Conservation (phyloP, 2,888 invertebrate genomes). For the Leucania comma region DNA sequence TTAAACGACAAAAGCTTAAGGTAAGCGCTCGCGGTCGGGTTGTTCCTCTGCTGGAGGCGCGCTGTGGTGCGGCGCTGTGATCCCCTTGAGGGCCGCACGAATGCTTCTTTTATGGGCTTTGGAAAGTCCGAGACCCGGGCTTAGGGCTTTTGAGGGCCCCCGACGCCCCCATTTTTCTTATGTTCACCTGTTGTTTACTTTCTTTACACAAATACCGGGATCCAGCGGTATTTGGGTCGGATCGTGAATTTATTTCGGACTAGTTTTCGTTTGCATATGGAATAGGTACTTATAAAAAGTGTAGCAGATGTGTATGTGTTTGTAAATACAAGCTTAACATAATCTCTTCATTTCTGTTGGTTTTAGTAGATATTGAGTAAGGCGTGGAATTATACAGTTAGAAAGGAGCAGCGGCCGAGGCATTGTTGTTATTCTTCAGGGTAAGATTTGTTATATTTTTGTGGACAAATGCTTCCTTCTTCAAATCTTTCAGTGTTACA, state of each 20-base stretch:
- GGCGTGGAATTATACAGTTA: background rate
- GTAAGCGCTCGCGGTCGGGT: background rate
- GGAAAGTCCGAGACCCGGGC: constrained; percentile 41
- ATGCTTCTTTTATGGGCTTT: constrained; percentile 54
- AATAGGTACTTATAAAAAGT: background rate
- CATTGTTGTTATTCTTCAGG: too few relatives aligned
- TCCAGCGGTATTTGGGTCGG: constrained; percentile 16
- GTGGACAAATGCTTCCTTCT: background rate
- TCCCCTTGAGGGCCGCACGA: constrained; percentile 32
- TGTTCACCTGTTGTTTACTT: constrained; percentile 55
- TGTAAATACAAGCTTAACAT: background rate
- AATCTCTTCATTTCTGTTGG: background rate
- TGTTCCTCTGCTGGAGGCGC: constrained; percentile 13
- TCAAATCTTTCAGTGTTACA: background rate
- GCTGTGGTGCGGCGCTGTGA: constrained; percentile 4
- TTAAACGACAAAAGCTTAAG: background rate
- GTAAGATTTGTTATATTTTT: background rate
- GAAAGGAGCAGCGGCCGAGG: background rate
- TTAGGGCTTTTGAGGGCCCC: constrained; percentile 27
- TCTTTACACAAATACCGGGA: constrained; percentile 39
- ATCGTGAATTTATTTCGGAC: constrained; percentile 28
- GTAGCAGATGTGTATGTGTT: background rate
- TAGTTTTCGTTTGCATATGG: constrained; percentile 1
- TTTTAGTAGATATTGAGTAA: constrained; percentile 4
- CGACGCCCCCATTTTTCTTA: constrained; percentile 33